Base-by-base conservation (phyloP, 2,888 invertebrate species). In the Phasia obesa region DNA sequence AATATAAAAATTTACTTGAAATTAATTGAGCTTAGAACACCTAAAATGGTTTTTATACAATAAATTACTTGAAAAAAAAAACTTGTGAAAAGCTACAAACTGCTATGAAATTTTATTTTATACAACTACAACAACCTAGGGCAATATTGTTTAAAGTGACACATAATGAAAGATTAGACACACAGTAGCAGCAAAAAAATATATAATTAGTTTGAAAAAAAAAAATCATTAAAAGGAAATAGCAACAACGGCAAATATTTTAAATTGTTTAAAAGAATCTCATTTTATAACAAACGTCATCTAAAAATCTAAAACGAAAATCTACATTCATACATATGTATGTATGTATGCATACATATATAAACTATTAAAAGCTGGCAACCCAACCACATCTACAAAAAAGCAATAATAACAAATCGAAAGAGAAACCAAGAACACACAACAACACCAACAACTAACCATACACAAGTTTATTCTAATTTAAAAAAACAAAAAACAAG, bases 81-180 rank as follows among this genome's bases (percentile, higher is more conserved):
- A 15, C 31, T 27, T 7, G 57, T 19, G 19, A 27, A 27, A 27
- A 35, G 38, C 35, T 42, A 44, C 19, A 69, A 53, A 38, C n/a
- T 25, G 11, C 7, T 19, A n/a, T 35, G 19, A 42, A 42, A 17
- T 67, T 17, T 13, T 53, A 67, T 51, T 59, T 23, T 19, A 59
- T 69, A 77, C 64, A 78, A 62, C 67, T 73, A 81, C 59, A 74
- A 76, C 67, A 80, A 88, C 90, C 90, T 90, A 90, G 90, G 90
- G 89, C 90, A 90, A 90, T 90, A 89, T 87, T 88, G 89, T 90
- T 90, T 88, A 88, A 88, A 90, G 90, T 90, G 89, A 87, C 89
- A 87, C 86, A 87, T 88, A 65, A 51, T 64, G 85, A 85, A 86
- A 84, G 81, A 86, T 84, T 74, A 77, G 76, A 70, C 70, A 81